A percentile compares a stretch with the other conserved stretches of the same genome.
Evolutionary conservation across 2,888 invertebrate species (phyloP).

Genomic region (Oeneis ivallda): DNA sequence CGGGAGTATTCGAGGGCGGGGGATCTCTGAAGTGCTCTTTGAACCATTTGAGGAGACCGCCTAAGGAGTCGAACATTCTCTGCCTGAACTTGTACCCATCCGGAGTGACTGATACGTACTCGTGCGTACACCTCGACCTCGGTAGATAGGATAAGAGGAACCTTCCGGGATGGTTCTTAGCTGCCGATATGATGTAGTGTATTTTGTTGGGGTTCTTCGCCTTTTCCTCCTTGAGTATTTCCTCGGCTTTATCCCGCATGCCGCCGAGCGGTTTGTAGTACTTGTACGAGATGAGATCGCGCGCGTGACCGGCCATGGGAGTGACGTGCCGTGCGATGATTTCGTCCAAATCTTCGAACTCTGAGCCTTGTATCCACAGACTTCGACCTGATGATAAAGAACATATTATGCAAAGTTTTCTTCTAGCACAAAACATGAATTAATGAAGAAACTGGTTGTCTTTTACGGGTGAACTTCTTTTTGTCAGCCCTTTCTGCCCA

Average conservation of each 20-base stretch:
- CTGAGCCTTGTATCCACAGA: slow-evolving; percentile 94
- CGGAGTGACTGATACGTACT: slow-evolving; percentile 94
- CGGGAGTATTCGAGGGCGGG: slow-evolving; percentile 86
- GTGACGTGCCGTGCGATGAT: slow-evolving; percentile 98
- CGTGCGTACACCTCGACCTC: slow-evolving; percentile 91
- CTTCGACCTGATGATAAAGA: slow-evolving; percentile 65
- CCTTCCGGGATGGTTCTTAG: slow-evolving; percentile 94
- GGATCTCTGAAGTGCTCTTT: slow-evolving; percentile 98
- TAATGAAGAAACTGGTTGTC: no score
- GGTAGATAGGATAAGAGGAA: slow-evolving; percentile 97
- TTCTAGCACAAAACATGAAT: no score
- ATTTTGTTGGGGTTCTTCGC: slow-evolving; percentile 93
- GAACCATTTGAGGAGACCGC: slow-evolving; percentile 94
- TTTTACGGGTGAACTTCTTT: no score
- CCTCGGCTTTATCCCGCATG: slow-evolving; percentile 93
- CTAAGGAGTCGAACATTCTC: slow-evolving; percentile 92
- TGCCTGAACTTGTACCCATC: slow-evolving; percentile 96
- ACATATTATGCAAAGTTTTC: not conserved
- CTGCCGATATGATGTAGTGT: slow-evolving; percentile 92
- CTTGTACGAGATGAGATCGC: slow-evolving; percentile 95
- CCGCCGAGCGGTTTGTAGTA: slow-evolving; percentile 90
- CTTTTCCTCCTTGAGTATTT: slow-evolving; percentile 93
- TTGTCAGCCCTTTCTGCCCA: no score
- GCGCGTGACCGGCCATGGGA: slow-evolving; percentile 96
- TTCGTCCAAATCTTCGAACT: slow-evolving; percentile 99